These are phyloP conservation scores for Bellardia pandia DNA, from an alignment of 2,888 invertebrate species.

Conservation along the genomic window DNA sequence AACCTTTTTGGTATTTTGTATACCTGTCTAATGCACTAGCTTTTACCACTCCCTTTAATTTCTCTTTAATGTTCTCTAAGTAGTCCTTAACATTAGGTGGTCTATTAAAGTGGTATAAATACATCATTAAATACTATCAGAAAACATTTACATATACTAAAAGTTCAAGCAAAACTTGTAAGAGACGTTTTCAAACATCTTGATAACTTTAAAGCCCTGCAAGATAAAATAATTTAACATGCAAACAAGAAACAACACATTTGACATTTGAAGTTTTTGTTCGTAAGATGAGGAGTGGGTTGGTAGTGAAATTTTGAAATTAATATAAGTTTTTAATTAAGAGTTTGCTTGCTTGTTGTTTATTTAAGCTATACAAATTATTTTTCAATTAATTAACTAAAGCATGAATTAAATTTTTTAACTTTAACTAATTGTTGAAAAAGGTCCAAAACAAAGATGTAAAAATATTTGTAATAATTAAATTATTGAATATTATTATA, in stretches of 20 bases:
- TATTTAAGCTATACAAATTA: neutral
- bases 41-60: too few species aligned
- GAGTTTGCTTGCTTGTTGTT: neutral
- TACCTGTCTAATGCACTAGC: too few species aligned
- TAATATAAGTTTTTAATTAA: neutral
- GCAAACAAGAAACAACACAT: neutral
- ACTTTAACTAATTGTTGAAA: too few species aligned
- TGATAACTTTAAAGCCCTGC: neutral
- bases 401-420: too few species aligned
- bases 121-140: neutral
- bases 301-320: neutral
- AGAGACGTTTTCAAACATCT: neutral
- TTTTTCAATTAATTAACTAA: too few species aligned
- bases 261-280: neutral
- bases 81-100: neutral
- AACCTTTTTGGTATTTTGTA: too few species aligned
- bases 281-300: too few species aligned
- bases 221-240: neutral
- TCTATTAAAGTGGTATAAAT: conserved; percentile 6
- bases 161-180: neutral
- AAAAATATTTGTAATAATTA: too few species aligned
- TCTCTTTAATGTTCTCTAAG: neutral
- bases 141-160: neutral
- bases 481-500: too few species aligned
- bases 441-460: too few species aligned